Conservation (phyloP, 2,113 vertebrate species). For the Chiloscyllium plagiosum region DNA sequence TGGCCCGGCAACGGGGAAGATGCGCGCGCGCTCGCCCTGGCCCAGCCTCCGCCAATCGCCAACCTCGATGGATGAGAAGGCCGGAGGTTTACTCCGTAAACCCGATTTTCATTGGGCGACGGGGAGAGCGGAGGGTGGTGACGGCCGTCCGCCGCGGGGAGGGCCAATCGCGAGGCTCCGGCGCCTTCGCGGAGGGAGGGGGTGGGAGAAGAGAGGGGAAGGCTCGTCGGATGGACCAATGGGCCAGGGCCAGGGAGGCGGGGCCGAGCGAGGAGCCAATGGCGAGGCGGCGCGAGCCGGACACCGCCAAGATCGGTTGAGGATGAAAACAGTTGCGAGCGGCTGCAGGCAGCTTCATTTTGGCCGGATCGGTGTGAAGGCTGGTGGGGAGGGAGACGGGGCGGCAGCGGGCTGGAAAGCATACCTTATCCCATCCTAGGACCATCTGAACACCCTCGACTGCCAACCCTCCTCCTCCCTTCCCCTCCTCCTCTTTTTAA, state of each 20-base stretch:
- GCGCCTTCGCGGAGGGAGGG: no score
- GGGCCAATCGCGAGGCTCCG: not conserved
- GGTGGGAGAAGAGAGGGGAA: not conserved
- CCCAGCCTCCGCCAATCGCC: not conserved
- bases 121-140: no score
- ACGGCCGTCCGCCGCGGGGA: not conserved
- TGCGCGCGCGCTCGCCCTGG: not conserved
- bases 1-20: not conserved
- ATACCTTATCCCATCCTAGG: no score
- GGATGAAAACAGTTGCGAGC: constrained; percentile 36
- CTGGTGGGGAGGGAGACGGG: not conserved
- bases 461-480: not conserved
- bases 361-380: not conserved
- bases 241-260: not conserved
- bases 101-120: no score
- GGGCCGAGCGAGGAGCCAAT: not conserved
- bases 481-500: not conserved
- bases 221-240: not conserved
- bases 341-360: not conserved
- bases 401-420: not conserved
- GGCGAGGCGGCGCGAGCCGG: not conserved
- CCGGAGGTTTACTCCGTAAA: no score
- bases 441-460: not conserved
- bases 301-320: constrained; percentile 37
- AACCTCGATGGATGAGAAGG: not conserved